These are phyloP conservation scores for Phylloscopus collybita DNA, from an alignment of 2,797 vertebrate species.

Conservation along the genomic window DNA sequence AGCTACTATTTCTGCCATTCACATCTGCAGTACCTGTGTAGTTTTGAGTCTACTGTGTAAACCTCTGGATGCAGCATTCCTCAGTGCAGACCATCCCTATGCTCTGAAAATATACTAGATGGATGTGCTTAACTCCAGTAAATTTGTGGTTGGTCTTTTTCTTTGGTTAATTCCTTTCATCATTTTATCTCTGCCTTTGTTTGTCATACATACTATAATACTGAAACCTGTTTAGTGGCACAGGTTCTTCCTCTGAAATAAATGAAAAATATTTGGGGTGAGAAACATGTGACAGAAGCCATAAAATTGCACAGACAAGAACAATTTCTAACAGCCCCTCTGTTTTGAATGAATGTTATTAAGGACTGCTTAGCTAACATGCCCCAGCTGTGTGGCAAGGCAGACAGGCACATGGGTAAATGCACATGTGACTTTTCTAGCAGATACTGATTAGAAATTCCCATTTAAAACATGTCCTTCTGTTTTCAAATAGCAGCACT, in stretches of 20 bases:
- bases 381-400: neutral
- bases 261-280: neutral
- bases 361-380: neutral
- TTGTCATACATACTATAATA: neutral
- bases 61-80: neutral
- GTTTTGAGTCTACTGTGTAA: neutral
- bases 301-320: neutral
- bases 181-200: neutral
- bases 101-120: neutral
- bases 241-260: neutral
- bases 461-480: neutral
- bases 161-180: neutral
- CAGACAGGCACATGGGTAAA: neutral
- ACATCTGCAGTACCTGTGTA: neutral
- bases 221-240: neutral
- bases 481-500: slow-evolving; percentile 20
- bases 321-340: neutral
- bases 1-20: neutral
- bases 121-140: neutral
- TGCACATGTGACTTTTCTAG: neutral
- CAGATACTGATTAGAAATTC: neutral
- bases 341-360: neutral
- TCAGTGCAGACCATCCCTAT: neutral
- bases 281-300: neutral
- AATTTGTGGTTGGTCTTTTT: neutral